Evolutionary conservation across 2,797 vertebrate species (phyloP).

Genomic region (Myotis findleyi): DNA sequence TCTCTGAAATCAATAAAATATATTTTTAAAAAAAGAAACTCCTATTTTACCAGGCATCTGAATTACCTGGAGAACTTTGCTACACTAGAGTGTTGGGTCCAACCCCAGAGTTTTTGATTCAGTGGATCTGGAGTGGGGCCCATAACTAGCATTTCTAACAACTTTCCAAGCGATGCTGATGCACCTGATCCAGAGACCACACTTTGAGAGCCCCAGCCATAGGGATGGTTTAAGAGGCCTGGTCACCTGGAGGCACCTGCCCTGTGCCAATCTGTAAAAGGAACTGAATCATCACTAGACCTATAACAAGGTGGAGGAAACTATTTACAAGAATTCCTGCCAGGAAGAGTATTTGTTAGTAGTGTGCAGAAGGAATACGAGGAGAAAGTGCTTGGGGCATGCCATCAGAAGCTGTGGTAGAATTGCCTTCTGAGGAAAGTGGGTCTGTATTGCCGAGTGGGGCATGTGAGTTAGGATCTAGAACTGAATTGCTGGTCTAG

Average conservation of each 20-base stretch:
- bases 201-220: neutral
- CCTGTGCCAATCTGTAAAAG: neutral
- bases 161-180: neutral
- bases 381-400: neutral
- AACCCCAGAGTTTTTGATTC: neutral
- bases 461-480: neutral
- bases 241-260: neutral
- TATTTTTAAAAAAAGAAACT: neutral
- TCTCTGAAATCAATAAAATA: neutral
- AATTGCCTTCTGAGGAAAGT: neutral
- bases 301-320: neutral
- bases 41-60: neutral
- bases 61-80: neutral
- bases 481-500: neutral
- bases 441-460: neutral
- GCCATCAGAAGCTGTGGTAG: neutral
- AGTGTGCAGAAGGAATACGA: neutral
- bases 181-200: neutral
- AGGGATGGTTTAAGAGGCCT: neutral
- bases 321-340: neutral
- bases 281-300: neutral
- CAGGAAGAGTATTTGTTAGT: neutral
- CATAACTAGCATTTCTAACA: neutral
- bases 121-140: neutral
- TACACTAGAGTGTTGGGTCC: neutral